phyloP scores from a whole-genome alignment of 1,140 invertebrate species.

The Trypoxylus dichotomus region DNA sequence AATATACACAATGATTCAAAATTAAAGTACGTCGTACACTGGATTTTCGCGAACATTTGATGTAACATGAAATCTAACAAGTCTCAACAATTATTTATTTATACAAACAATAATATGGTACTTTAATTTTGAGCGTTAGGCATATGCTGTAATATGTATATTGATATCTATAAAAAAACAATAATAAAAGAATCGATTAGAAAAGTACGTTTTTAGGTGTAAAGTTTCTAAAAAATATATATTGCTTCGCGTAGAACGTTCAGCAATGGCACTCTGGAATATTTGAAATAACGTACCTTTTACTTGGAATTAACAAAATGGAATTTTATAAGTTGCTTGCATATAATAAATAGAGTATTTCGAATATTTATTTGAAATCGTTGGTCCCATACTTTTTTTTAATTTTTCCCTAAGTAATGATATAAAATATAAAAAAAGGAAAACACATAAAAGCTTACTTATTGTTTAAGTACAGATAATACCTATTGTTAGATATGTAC shows the following conservation, averaged over 20 bases:
- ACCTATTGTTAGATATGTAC: slow-evolving; percentile 1
- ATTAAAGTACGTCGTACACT: not conserved
- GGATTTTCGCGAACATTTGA: not conserved
- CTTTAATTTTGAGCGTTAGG: slow-evolving; percentile 1
- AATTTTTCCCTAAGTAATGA: not conserved
- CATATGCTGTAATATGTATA: not conserved
- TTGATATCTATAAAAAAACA: not conserved
- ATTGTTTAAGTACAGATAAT: slow-evolving; percentile 10
- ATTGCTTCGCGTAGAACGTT: not conserved
- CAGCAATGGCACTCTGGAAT: slow-evolving; percentile 11
- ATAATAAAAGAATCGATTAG: not conserved
- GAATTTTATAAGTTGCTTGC: not conserved
- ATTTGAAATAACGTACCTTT: not conserved
- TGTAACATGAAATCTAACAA: no score
- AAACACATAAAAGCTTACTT: not conserved
- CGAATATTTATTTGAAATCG: not conserved
- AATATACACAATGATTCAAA: not conserved
- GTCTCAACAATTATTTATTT: not conserved
- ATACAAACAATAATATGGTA: not conserved
- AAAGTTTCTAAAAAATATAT: slow-evolving; percentile 23
- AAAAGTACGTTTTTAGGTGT: slow-evolving; percentile 10
- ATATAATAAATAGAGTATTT: not conserved
- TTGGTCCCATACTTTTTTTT: not conserved
- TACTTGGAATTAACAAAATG: not conserved
- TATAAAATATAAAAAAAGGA: not conserved